Conservation (phyloP, 2,888 invertebrate genomes). For the Polyommatus iphigenia region DNA sequence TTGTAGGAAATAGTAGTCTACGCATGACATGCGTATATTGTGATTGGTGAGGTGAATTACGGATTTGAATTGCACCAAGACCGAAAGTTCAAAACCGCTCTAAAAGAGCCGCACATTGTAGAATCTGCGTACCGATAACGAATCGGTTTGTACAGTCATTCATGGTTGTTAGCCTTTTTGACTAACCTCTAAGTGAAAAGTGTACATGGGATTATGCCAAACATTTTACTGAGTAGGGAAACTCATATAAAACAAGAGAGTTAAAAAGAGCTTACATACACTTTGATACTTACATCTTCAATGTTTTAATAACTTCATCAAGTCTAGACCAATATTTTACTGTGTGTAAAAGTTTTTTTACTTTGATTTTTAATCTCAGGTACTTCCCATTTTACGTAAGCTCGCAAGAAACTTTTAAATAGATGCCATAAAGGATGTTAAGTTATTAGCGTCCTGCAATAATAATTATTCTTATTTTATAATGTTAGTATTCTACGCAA, state of each 20-base stretch:
- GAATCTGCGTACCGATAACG: not conserved
- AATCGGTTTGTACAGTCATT: not conserved
- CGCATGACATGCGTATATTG: no score
- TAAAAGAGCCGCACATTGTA: no score
- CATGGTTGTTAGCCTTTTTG: not conserved
- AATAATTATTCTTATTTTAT: conserved; percentile 25
- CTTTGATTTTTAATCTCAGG: not conserved
- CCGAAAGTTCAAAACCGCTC: no score
- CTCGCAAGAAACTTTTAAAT: not conserved
- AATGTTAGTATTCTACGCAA: conserved; percentile 1
- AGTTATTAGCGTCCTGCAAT: not conserved
- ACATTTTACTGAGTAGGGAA: not conserved
- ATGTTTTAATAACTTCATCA: not conserved
- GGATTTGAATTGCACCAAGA: no score
- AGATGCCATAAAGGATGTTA: not conserved
- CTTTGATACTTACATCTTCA: not conserved
- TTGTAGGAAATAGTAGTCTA: no score
- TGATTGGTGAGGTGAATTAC: no score
- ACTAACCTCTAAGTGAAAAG: not conserved
- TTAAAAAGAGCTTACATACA: not conserved
- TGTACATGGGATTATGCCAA: not conserved
- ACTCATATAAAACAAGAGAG: not conserved
- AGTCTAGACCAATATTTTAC: not conserved
- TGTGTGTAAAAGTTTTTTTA: not conserved
- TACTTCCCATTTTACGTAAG: no score